phyloP scores from a whole-genome alignment of 2,888 invertebrate genomes.

The Rotaria sp. region DNA sequence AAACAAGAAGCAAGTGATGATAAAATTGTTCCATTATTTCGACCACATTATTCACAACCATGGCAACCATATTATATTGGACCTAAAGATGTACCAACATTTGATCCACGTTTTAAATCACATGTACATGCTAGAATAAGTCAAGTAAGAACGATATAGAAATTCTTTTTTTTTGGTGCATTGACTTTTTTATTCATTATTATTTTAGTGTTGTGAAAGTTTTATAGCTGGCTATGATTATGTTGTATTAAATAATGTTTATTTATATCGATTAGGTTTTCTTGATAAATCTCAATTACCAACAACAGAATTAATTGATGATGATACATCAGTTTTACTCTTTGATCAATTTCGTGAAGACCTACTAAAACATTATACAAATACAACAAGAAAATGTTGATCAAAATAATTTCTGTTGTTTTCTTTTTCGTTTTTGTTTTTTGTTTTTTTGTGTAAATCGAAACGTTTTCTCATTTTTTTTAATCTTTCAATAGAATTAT shows the following conservation, averaged over 20 bases:
- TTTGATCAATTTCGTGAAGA: conserved; percentile 3
- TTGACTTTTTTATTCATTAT: neutral
- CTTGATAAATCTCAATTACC: neutral
- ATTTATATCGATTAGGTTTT: conserved; percentile 14
- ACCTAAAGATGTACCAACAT: neutral
- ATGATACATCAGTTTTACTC: neutral
- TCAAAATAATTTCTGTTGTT: neutral
- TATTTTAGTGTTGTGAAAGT: conserved; percentile 12
- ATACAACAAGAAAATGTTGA: conserved; percentile 25
- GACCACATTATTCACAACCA: conserved; percentile 14
- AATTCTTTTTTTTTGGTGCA: neutral
- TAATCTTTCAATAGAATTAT: no score
- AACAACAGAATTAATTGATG: conserved; percentile 15
- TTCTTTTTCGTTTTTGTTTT: neutral
- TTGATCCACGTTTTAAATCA: conserved; percentile 10
- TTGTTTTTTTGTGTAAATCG: neutral
- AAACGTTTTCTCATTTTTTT: no score
- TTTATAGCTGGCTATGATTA: conserved; percentile 10
- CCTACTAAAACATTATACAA: neutral
- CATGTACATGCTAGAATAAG: conserved; percentile 21
- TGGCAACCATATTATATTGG: conserved; percentile 18
- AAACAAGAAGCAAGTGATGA: neutral
- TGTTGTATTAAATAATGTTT: conserved; percentile 1
- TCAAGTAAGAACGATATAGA: neutral
- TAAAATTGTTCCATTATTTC: neutral